Percentiles rank a stretch among this genome's conserved stretches.
Evolutionary conservation across 1,140 invertebrate genomes (phyloP).

Genomic region (Oncopodura yosiiana): DNA sequence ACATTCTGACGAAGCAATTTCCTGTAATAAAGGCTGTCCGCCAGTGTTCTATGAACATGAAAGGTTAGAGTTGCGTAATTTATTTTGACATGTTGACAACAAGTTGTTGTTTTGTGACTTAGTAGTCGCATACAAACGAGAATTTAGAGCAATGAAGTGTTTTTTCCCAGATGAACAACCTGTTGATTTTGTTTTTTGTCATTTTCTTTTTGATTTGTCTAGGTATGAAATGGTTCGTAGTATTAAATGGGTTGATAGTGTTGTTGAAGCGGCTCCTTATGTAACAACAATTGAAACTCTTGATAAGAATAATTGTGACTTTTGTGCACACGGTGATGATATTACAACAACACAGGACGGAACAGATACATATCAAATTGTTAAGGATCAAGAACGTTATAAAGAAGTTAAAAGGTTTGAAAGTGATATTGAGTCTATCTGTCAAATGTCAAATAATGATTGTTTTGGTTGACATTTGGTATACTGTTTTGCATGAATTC

Average conservation of each 20-base stretch:
- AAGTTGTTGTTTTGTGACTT: no score
- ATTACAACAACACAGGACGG: slow-evolving; percentile 52
- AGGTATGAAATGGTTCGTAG: slow-evolving; percentile 55
- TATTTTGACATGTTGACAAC: no score
- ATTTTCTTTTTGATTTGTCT: no score
- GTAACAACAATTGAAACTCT: slow-evolving; percentile 54
- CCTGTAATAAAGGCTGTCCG: slow-evolving; percentile 53
- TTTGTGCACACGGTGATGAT: slow-evolving; percentile 58
- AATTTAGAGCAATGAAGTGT: no score
- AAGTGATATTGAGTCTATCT: neutral
- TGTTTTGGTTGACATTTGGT: slow-evolving; percentile 43
- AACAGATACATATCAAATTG: slow-evolving; percentile 47
- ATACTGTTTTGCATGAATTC: no score
- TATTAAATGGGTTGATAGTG: slow-evolving; percentile 63
- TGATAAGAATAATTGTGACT: slow-evolving; percentile 54
- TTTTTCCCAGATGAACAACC: no score
- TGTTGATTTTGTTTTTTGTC: slow-evolving; percentile 31
- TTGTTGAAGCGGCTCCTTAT: slow-evolving; percentile 56
- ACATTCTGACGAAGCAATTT: slow-evolving; percentile 57
- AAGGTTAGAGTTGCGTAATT: slow-evolving; percentile 39
- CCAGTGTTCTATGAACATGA: slow-evolving; percentile 58
- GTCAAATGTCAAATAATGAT: neutral
- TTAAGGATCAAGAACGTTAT: slow-evolving; percentile 40
- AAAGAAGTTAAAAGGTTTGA: neutral
- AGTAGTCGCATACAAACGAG: no score